Evolutionary conservation across 2,113 vertebrate genomes (phyloP), one percentile per base, ranked within the genome.

Genomic region (Labeo rohita): DNA sequence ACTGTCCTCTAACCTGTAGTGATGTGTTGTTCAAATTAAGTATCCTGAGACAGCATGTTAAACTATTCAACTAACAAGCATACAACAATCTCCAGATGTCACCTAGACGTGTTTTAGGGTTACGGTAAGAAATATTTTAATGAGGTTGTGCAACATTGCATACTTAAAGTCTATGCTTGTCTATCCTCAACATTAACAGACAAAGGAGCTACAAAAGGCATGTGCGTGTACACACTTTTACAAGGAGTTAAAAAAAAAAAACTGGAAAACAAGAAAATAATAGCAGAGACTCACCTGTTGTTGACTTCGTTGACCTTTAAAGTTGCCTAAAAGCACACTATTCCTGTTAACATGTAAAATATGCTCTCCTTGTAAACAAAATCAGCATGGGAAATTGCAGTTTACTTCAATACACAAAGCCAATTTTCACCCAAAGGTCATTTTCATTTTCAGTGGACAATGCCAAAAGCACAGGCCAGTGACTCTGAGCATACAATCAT

Each of bases 361-460:
- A 54, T 5, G 2, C 36, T 21, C 77, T 59, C 10, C 34, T 8
- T n/a, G 16, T 21, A 47, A 47, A 47, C 21, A 63, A 43, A 59
- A 59, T 23, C 54, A 79, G 43, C 56, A 63, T 36, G 36, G n/a
- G 21, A 80, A 63, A 80, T 47, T 80, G n/a, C 13, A 47, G 39
- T 12, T 63, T 63, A 80, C 43, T 80, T 47, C 2, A 4, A 16
- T 2, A 21, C 34, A 77, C 50, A 8, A 23, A 79, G 11, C 23
- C 21, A 47, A 10, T 65, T 16, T 65, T 65, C 39, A 49, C 39
- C 12, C 15, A 23, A 49, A 28, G 8, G 12, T 65, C 59, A 80
- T 80, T 8, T 47, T 80, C 13, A 63, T 49, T 80, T 49, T 28
- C n/a, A 3, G 8, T 28, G n/a, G 78, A 80, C 59, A 65, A 11